Evolutionary conservation across 2,797 vertebrate species (phyloP).

Genomic region (Megalops cyprinoides): DNA sequence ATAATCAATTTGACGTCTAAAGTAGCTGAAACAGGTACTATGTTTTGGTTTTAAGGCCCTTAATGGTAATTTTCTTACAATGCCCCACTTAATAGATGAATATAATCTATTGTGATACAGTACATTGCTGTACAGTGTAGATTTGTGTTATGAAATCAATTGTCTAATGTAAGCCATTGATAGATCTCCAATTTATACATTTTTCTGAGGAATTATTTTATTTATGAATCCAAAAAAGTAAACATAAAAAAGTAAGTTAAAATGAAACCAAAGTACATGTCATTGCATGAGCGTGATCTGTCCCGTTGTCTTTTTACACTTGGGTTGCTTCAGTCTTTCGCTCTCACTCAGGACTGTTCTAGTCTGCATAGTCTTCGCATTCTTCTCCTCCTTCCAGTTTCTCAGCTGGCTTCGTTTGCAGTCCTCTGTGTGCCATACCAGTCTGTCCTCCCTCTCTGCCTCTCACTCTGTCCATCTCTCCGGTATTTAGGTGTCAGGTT

Average conservation of each 20-base stretch:
- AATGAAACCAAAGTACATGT: too few species aligned
- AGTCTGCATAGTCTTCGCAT: background rate
- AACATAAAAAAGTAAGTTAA: background rate
- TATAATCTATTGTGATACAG: too few species aligned
- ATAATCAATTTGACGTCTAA: too few species aligned
- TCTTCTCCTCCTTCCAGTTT: too few species aligned
- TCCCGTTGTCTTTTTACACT: background rate
- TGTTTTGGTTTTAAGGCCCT: too few species aligned
- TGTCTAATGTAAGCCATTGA: too few species aligned
- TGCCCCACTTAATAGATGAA: too few species aligned
- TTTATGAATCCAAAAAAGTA: too few species aligned
- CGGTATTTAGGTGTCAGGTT: background rate
- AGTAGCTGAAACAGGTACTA: too few species aligned
- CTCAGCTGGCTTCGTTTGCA: background rate
- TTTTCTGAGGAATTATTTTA: too few species aligned
- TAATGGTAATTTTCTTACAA: background rate
- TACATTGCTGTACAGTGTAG: background rate
- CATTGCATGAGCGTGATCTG: too few species aligned
- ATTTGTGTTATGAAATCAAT: background rate
- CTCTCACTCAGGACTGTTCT: background rate
- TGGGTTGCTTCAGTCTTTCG: background rate
- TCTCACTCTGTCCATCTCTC: background rate
- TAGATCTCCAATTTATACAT: too few species aligned
- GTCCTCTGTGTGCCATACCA: background rate
- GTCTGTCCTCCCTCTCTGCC: background rate